Conservation (phyloP, 1,140 invertebrate genomes). For the Brachionus koreanus region DNA sequence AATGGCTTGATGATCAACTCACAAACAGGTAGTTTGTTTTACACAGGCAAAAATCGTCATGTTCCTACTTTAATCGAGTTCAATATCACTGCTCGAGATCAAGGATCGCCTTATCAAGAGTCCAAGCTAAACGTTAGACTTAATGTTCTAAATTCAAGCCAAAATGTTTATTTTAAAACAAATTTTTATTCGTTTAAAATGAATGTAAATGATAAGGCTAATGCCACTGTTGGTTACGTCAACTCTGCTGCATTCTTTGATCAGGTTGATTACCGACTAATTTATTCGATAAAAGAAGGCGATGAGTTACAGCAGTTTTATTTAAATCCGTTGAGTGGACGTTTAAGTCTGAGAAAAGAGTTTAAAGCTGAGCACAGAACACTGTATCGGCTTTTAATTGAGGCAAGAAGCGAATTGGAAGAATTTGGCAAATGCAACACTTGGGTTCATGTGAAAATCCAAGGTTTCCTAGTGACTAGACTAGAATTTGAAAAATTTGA, state of each 20-base stretch:
- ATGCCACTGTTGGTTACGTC: neutral
- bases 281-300: neutral
- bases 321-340: neutral
- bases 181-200: slow-evolving; percentile 22
- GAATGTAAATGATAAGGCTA: neutral
- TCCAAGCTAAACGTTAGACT: neutral
- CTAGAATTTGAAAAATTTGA: neutral
- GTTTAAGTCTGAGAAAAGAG: neutral
- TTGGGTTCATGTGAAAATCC: neutral
- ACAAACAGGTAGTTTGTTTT: neutral
- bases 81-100: neutral
- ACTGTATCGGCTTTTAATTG: neutral
- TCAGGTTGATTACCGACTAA: neutral
- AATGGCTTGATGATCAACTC: neutral
- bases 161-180: neutral
- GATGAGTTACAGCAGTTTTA: slow-evolving; percentile 20
- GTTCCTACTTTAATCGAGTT: neutral
- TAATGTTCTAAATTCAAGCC: neutral
- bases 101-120: neutral
- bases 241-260: neutral
- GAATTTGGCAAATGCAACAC: neutral
- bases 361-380: neutral
- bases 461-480: neutral
- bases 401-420: neutral
- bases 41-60: neutral